Evolutionary conservation across 2,888 invertebrate genomes (phyloP).

Genomic region (Synanthedon formicaeformis): DNA sequence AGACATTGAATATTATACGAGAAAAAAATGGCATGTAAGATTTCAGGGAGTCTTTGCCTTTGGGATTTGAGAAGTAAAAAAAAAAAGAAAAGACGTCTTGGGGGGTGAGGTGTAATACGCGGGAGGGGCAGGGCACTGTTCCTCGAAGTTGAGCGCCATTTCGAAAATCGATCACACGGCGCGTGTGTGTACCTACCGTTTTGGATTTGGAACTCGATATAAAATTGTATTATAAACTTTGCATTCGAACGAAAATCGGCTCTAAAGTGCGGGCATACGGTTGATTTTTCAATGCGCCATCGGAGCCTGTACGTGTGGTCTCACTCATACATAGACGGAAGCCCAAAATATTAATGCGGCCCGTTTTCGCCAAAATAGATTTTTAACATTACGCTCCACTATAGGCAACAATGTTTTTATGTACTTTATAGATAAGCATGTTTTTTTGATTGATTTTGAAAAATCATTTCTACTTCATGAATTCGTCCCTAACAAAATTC

Average conservation of each 20-base stretch:
- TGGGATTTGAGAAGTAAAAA: conserved; percentile 34
- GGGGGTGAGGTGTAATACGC: conserved; percentile 7
- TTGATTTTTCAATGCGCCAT: conserved; percentile 9
- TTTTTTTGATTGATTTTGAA: too few species aligned
- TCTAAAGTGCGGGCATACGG: conserved; percentile 3
- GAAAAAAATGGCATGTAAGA: too few species aligned
- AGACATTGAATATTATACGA: too few species aligned
- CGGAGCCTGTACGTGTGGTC: conserved; percentile 17
- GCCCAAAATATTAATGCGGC: conserved; percentile 47
- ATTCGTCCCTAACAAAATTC: too few species aligned
- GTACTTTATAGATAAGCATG: too few species aligned
- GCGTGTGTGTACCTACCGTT: conserved; percentile 44
- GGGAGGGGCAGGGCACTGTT: conserved; percentile 16
- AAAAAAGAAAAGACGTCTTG: conserved; percentile 21
- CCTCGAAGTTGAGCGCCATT: conserved; percentile 35
- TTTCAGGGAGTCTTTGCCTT: not conserved
- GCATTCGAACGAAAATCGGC: conserved; percentile 10
- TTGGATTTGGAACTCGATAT: conserved; percentile 4
- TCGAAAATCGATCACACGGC: conserved; percentile 63
- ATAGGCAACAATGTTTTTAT: too few species aligned
- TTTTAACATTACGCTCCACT: conserved; percentile 10
- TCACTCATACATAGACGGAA: conserved; percentile 19
- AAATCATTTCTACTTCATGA: too few species aligned
- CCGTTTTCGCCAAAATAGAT: conserved; percentile 40
- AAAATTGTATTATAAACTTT: conserved; percentile 10